Base-by-base conservation (phyloP, 2,113 vertebrate species). In the Aythya baeri region DNA sequence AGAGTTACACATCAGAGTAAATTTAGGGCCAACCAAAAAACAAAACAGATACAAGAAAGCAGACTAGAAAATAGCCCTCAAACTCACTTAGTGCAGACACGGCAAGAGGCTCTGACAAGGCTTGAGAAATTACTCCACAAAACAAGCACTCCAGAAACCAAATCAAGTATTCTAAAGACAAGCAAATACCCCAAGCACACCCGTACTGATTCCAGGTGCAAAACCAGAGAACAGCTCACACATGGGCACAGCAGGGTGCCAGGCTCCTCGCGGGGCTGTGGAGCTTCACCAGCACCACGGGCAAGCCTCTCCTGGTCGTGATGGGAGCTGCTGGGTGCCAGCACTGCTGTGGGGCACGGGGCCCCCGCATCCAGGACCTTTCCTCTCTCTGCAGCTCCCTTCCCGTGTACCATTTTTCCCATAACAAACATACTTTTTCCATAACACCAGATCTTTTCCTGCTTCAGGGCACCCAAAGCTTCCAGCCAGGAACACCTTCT, bases 71-170 rank as follows among this genome's bases (percentile, higher is more conserved):
- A 87, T 16, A 91, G 44, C 77, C 55, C 81, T 83, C 89, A 66
- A 85, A 89, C 57, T 91, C 94, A 92, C 65, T 86, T 83, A 94
- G 86, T 7, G 54, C 61, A 7, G 54, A n/a, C 14, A 52, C 2
- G 58, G 84, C 71, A 72, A 92, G 70, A 65, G 70, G 81, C 66
- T 86, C 0, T 20, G 95, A 82, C 91, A 68, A 94, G 75, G 65
- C 52, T 84, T 61, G 83, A 84, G 94, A 73, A 92, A 92, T 84
- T 73, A 72, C 83, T 79, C 62, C 23, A 54, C 65, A 92, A 81
- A 94, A 63, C 13, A 10, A 94, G 83, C 83, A 38, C 91, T 91
- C 80, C 14, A 90, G 83, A 92, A 95, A 78, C 68, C 77, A 92
- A 92, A 93, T 52, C 72, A 88, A 94, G 80, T 78, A 74, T 43